phyloP scores from a whole-genome alignment of 2,113 vertebrate species.

The Circaetus cinerascens region DNA sequence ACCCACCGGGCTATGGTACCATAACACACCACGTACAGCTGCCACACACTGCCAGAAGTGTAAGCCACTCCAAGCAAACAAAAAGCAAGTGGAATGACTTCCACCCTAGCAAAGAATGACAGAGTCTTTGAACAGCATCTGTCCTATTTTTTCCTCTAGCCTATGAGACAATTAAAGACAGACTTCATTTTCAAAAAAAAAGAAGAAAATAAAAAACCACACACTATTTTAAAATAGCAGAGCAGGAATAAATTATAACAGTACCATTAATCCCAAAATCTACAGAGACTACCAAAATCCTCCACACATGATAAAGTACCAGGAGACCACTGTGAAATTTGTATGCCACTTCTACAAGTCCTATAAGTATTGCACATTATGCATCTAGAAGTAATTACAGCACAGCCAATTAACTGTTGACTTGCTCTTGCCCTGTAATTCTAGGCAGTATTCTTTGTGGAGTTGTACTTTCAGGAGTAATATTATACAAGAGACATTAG shows the following conservation, averaged over 20 bases:
- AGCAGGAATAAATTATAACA: constrained; percentile 1
- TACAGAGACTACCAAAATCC: constrained; percentile 32
- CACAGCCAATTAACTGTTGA: constrained; percentile 60
- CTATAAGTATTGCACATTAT: constrained; percentile 36
- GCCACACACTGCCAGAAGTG: background rate
- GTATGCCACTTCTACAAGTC: constrained; percentile 28
- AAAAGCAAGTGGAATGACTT: background rate
- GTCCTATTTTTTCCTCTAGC: background rate
- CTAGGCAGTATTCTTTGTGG: constrained; percentile 43
- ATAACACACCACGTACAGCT: background rate
- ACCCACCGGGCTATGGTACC: background rate
- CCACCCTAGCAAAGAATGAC: background rate
- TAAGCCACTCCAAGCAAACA: background rate
- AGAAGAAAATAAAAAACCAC: background rate
- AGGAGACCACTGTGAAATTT: constrained; percentile 20
- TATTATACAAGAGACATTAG: constrained; percentile 15
- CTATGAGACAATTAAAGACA: background rate
- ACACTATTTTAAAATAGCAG: background rate
- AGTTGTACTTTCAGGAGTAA: constrained; percentile 47
- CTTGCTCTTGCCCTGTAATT: constrained; percentile 57
- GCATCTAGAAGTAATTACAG: constrained; percentile 61
- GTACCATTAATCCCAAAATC: background rate
- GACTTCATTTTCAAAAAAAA: background rate
- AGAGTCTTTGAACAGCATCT: background rate
- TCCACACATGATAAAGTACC: constrained; percentile 7